phyloP scores from a whole-genome alignment of 2,113 vertebrate genomes.

The Chloropsis hardwickii region DNA sequence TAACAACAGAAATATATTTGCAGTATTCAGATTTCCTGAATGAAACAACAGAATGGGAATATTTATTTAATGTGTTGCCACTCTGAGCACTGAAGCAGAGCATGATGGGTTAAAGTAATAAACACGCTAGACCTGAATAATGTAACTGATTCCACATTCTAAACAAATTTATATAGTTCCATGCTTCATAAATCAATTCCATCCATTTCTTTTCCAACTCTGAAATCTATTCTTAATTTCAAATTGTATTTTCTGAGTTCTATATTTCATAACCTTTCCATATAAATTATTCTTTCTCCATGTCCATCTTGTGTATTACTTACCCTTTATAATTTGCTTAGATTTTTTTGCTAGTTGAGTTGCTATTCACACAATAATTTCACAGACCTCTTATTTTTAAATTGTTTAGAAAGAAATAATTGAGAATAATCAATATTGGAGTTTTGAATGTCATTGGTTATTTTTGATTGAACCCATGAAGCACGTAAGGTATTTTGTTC shows the following conservation, averaged over 20 bases:
- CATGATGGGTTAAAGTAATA: conserved; percentile 34
- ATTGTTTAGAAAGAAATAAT: neutral
- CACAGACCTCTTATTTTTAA: neutral
- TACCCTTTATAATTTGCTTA: neutral
- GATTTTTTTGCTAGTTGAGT: neutral
- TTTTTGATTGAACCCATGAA: neutral
- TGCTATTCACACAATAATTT: neutral
- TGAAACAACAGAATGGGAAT: neutral
- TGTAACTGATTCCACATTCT: neutral
- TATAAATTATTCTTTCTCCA: neutral
- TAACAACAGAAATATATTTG: neutral
- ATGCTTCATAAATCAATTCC: conserved; percentile 24
- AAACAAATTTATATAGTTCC: conserved; percentile 3
- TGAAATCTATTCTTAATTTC: conserved; percentile 4
- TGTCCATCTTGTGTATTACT: neutral
- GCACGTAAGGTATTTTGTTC: neutral
- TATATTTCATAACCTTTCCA: neutral
- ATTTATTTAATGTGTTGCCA: neutral
- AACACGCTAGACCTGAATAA: neutral
- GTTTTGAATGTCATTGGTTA: neutral
- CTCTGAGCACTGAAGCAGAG: neutral
- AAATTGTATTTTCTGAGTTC: neutral
- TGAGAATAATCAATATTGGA: neutral
- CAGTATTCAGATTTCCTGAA: neutral
- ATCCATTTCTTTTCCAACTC: neutral